These are phyloP conservation scores for Spodoptera litura DNA, from an alignment of 1,140 invertebrate species.

Conservation along the genomic window DNA sequence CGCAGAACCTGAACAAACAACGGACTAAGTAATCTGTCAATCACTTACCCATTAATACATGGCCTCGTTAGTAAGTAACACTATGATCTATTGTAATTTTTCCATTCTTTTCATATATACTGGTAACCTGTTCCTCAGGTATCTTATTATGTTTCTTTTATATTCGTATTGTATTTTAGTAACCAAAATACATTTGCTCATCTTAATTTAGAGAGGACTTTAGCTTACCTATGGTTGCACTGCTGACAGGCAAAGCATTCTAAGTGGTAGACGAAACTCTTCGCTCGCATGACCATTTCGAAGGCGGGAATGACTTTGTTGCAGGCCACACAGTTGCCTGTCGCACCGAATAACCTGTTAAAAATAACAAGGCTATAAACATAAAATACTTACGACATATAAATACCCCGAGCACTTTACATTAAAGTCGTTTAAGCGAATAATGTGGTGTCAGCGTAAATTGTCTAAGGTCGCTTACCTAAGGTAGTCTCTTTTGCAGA, in stretches of 20 bases:
- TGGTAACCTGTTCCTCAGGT: no score
- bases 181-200: not conserved
- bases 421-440: conserved; percentile 42
- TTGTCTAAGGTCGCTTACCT: conserved; percentile 85
- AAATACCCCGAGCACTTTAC: conserved; percentile 55
- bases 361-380: conserved; percentile 61
- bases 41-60: not conserved
- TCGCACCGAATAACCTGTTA: conserved; percentile 95
- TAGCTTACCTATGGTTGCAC: conserved; percentile 96
- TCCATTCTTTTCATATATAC: no score
- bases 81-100: no score
- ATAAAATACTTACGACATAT: conserved; percentile 60
- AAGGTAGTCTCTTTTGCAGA: conserved; percentile 97
- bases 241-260: conserved; percentile 99
- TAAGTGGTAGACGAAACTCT: conserved; percentile 97
- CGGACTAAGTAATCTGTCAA: conserved; percentile 11
- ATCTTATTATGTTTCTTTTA: not conserved
- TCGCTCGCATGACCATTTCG: conserved; percentile 98
- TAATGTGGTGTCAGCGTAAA: conserved; percentile 14
- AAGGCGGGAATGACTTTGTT: conserved; percentile 98
- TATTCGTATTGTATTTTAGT: not conserved
- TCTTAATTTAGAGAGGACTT: not conserved
- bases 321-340: conserved; percentile 96
- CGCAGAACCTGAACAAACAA: conserved; percentile 93
- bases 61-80: no score